Evolutionary conservation across 2,888 invertebrate genomes (phyloP).

Genomic region (Argyra leucocephala): DNA sequence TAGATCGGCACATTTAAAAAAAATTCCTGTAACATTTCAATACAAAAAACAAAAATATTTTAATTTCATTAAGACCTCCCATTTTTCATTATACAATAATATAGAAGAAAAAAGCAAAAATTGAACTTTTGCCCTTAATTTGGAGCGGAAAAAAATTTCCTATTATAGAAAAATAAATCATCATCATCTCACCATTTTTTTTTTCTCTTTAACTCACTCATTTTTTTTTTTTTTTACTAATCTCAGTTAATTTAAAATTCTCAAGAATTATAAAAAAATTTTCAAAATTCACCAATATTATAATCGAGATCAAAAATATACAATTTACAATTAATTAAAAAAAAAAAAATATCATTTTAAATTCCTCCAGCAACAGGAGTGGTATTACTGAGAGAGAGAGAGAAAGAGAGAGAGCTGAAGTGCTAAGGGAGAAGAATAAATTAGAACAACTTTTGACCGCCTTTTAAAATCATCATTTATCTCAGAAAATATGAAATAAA

Average conservation of each 20-base stretch:
- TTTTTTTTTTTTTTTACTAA: too few species aligned
- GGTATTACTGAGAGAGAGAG: background rate
- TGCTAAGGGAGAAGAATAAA: background rate
- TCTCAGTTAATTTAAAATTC: too few species aligned
- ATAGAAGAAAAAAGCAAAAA: background rate
- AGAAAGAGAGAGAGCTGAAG: background rate
- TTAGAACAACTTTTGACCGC: slow-evolving; percentile 4
- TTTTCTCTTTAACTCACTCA: too few species aligned
- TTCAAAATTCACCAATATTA: background rate
- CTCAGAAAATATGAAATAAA: background rate
- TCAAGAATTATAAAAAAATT: too few species aligned
- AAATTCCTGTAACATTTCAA: too few species aligned
- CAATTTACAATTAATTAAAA: background rate
- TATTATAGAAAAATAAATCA: background rate
- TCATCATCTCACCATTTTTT: background rate
- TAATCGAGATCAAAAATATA: background rate
- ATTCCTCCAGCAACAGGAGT: background rate
- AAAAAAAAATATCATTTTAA: background rate
- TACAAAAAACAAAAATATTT: too few species aligned
- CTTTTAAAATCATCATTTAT: slow-evolving; percentile 4
- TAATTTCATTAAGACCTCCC: too few species aligned
- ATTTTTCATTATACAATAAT: background rate
- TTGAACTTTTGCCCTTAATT: slow-evolving; percentile 4
- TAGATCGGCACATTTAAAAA: too few species aligned
- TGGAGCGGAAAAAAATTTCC: background rate